Percentiles rank a stretch among this genome's conserved stretches.
These are phyloP conservation scores for Euura saliciscinereae DNA, from an alignment of 1,140 invertebrate genomes.

Conservation along the genomic window DNA sequence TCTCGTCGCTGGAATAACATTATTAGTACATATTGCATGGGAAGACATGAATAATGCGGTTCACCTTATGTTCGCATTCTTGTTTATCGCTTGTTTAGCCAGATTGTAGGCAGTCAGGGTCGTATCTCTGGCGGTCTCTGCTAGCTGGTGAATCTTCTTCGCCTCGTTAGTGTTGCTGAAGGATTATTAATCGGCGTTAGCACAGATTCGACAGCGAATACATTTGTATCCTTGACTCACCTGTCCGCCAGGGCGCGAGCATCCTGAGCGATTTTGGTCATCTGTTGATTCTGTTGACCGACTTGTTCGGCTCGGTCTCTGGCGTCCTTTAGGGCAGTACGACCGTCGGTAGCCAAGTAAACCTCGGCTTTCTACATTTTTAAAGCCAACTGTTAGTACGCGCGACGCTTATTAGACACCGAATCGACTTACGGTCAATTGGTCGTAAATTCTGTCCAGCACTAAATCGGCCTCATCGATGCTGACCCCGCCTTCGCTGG, in stretches of 20 bases:
- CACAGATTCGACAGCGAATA: neutral
- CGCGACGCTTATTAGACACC: neutral
- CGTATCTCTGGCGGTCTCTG: constrained; percentile 81
- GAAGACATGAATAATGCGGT: neutral
- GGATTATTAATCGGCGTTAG: constrained; percentile 17
- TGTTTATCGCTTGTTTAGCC: constrained; percentile 79
- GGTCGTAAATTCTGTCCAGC: constrained; percentile 73
- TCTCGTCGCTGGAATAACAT: constrained; percentile 62
- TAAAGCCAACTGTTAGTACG: constrained; percentile 11
- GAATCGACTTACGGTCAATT: constrained; percentile 63
- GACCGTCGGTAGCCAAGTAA: constrained; percentile 81
- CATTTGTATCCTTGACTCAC: constrained; percentile 56
- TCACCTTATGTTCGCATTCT: constrained; percentile 79
- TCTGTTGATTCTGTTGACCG: constrained; percentile 88
- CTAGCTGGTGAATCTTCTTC: constrained; percentile 75
- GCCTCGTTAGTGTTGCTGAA: constrained; percentile 75
- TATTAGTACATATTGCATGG: neutral
- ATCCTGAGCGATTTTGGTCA: constrained; percentile 89
- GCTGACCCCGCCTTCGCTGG: constrained; percentile 68
- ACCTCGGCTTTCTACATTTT: constrained; percentile 67
- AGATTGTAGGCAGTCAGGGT: constrained; percentile 81
- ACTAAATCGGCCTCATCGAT: constrained; percentile 78
- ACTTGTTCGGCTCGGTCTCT: constrained; percentile 83
- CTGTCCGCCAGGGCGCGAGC: constrained; percentile 80
- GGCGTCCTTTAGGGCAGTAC: constrained; percentile 77